Percentiles rank a stretch among this genome's conserved stretches.
Evolutionary conservation across 1,140 invertebrate species (phyloP).

Genomic region (Amyelois transitella): DNA sequence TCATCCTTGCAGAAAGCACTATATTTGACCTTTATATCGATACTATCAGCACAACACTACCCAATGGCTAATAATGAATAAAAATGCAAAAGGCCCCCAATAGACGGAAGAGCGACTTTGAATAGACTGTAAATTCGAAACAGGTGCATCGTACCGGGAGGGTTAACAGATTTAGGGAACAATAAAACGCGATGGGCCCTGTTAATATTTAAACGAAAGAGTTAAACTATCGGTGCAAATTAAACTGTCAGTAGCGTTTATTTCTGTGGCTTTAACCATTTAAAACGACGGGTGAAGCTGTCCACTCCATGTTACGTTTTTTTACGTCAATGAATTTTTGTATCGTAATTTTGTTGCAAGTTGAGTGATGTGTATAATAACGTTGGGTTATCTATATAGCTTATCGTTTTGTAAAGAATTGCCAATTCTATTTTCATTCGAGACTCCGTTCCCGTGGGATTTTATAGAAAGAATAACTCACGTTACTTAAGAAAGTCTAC

Average conservation of each 20-base stretch:
- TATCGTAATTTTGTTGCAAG: too few species aligned
- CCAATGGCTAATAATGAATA: slow-evolving; percentile 36
- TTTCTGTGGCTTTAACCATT: background rate
- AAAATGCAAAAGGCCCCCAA: slow-evolving; percentile 49
- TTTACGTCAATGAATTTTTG: too few species aligned
- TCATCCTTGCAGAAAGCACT: too few species aligned
- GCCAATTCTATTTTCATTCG: too few species aligned
- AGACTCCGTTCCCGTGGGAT: too few species aligned
- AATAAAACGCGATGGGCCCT: slow-evolving; percentile 6
- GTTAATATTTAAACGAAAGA: background rate
- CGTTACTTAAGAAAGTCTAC: too few species aligned
- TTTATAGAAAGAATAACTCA: too few species aligned
- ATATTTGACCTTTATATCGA: too few species aligned
- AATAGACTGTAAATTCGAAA: slow-evolving; percentile 44
- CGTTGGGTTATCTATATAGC: too few species aligned
- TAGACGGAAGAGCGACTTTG: slow-evolving; percentile 50
- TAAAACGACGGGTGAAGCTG: background rate
- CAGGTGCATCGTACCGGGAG: slow-evolving; percentile 39
- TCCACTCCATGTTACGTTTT: background rate
- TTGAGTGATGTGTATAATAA: too few species aligned
- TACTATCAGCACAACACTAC: too few species aligned
- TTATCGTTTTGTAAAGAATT: too few species aligned
- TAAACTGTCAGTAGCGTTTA: background rate
- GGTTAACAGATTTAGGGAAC: slow-evolving; percentile 28
- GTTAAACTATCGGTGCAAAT: background rate